Evolutionary conservation across 2,113 vertebrate species (phyloP).

Genomic region (Pseudorectes ferrugineus): DNA sequence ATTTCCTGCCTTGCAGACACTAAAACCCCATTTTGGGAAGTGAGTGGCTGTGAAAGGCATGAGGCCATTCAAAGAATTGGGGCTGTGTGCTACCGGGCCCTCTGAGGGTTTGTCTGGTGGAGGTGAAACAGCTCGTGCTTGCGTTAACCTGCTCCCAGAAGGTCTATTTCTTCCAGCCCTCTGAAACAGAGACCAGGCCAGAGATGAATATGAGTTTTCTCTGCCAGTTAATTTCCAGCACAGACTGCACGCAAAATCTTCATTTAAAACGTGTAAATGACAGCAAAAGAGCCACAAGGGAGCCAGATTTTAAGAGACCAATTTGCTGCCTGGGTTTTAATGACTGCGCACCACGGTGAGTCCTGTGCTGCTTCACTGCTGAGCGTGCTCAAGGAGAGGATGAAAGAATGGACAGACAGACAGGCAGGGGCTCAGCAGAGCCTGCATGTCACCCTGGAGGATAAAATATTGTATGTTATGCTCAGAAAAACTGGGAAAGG

Average conservation of each 20-base stretch:
- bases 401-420: background rate
- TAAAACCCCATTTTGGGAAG: conserved; percentile 23
- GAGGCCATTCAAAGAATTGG: conserved; percentile 20
- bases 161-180: conserved; percentile 35
- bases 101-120: conserved; percentile 39
- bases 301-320: conserved; percentile 37
- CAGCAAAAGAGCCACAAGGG: conserved; percentile 25
- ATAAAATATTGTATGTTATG: conserved; percentile 13
- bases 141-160: conserved; percentile 38
- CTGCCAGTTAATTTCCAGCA: conserved; percentile 50
- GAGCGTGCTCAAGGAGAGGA: background rate
- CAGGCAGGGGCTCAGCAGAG: background rate
- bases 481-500: background rate
- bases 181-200: background rate
- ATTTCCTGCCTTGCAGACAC: conserved; percentile 44
- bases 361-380: background rate
- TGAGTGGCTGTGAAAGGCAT: conserved; percentile 24
- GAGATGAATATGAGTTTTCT: conserved; percentile 41
- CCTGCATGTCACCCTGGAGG: background rate
- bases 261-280: conserved; percentile 61
- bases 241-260: conserved; percentile 58
- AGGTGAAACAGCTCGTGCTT: conserved; percentile 7
- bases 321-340: conserved; percentile 39
- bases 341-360: background rate
- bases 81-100: conserved; percentile 33